These are phyloP conservation scores for Camponotus vicinus DNA, from an alignment of 1,140 invertebrate genomes.

Conservation along the genomic window DNA sequence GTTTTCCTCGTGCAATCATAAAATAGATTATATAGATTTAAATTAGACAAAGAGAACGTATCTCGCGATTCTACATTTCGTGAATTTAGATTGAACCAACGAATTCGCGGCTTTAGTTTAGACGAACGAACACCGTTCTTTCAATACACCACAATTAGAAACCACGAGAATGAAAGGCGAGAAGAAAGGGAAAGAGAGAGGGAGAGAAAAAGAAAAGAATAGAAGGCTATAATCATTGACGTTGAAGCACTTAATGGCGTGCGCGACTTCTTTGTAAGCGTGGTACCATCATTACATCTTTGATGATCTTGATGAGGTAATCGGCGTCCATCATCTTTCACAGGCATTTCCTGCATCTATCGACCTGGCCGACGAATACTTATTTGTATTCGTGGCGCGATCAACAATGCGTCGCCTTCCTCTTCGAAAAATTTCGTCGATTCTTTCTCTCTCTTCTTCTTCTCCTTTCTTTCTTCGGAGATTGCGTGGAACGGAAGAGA, in stretches of 20 bases:
- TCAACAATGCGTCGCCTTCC: constrained; percentile 7
- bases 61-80: background rate
- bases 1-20: background rate
- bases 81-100: background rate
- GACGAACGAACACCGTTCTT: constrained; percentile 20
- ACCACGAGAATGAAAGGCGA: constrained; percentile 16
- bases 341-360: constrained; percentile 76
- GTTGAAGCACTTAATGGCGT: constrained; percentile 61
- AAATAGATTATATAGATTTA: background rate
- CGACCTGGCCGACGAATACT: constrained; percentile 52
- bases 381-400: constrained; percentile 42
- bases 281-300: constrained; percentile 77
- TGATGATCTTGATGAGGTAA: constrained; percentile 83
- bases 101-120: background rate
- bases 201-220: constrained; percentile 39
- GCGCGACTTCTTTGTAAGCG: constrained; percentile 74
- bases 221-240: constrained; percentile 68
- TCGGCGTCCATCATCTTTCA: constrained; percentile 80
- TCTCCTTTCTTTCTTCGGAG: background rate
- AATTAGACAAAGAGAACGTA: background rate
- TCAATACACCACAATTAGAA: constrained; percentile 23
- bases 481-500: constrained; percentile 35
- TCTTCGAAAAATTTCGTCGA: constrained; percentile 8
- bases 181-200: constrained; percentile 24
- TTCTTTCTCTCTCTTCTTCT: background rate